phyloP scores from a whole-genome alignment of 2,113 vertebrate species.

The Arizona elegans region DNA sequence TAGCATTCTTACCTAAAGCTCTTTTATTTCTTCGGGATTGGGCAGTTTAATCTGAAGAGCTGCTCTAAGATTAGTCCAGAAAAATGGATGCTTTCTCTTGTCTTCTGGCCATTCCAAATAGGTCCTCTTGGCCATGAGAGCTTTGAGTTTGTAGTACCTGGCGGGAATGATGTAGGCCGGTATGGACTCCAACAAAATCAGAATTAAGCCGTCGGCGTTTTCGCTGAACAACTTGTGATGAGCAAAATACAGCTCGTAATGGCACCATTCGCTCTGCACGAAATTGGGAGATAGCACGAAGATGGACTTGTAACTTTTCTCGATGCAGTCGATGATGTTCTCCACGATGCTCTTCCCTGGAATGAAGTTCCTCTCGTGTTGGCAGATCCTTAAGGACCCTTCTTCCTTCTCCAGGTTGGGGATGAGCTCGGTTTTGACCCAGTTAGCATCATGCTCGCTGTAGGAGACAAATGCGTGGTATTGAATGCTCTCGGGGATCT shows the following conservation, averaged over 20 bases:
- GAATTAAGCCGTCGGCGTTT: slow-evolving; percentile 75
- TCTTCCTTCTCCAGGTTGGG: slow-evolving; percentile 78
- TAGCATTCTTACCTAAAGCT: slow-evolving; percentile 37
- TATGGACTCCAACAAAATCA: slow-evolving; percentile 85
- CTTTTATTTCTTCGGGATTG: slow-evolving; percentile 57
- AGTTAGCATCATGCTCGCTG: slow-evolving; percentile 77
- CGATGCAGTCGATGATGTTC: slow-evolving; percentile 86
- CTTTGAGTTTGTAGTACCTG: slow-evolving; percentile 85
- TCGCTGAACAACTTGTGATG: slow-evolving; percentile 78
- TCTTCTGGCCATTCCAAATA: slow-evolving; percentile 89
- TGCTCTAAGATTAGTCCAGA: slow-evolving; percentile 85
- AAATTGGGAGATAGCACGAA: slow-evolving; percentile 89
- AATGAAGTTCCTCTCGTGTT: slow-evolving; percentile 84
- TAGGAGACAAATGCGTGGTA: slow-evolving; percentile 92
- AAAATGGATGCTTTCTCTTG: slow-evolving; percentile 77
- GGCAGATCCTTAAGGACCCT: slow-evolving; percentile 71
- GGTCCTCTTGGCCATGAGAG: slow-evolving; percentile 80
- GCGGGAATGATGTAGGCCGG: slow-evolving; percentile 79
- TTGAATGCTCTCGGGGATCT: slow-evolving; percentile 58
- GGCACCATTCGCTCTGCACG: slow-evolving; percentile 91
- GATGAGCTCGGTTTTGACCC: slow-evolving; percentile 80
- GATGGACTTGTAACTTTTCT: slow-evolving; percentile 83
- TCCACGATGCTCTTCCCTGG: slow-evolving; percentile 84
- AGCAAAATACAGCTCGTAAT: slow-evolving; percentile 93
- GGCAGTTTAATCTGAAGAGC: slow-evolving; percentile 69